These are phyloP conservation scores for Zele albiditarsus DNA, from an alignment of 2,888 invertebrate genomes.

Conservation along the genomic window DNA sequence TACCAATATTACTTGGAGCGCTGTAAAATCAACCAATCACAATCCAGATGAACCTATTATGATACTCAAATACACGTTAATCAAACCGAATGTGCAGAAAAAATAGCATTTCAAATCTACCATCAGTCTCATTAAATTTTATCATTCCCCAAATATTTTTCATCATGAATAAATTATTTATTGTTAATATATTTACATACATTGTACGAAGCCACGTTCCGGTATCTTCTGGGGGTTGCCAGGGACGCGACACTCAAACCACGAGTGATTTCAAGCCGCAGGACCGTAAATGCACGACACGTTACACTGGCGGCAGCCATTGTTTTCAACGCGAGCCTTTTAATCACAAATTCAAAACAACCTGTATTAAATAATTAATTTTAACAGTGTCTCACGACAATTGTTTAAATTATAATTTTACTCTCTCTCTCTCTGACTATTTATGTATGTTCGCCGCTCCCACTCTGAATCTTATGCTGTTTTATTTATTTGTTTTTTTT, in stretches of 20 bases:
- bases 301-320: constrained; percentile 66
- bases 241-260: constrained; percentile 62
- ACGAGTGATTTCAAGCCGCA: constrained; percentile 64
- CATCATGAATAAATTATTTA: not conserved
- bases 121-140: too few species aligned
- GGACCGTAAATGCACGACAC: constrained; percentile 61
- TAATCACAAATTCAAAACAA: constrained; percentile 35
- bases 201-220: constrained; percentile 59
- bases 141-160: not conserved
- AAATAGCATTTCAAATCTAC: not conserved
- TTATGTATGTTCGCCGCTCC: not conserved
- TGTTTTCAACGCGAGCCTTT: constrained; percentile 45
- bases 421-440: constrained; percentile 12
- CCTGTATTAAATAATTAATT: constrained; percentile 25
- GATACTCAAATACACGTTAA: not conserved
- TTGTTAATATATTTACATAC: constrained; percentile 1
- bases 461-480: too few species aligned
- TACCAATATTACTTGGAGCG: not conserved
- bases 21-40: constrained; percentile 16
- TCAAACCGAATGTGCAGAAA: not conserved
- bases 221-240: constrained; percentile 59
- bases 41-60: not conserved
- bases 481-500: not conserved
- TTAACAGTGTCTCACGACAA: not conserved
- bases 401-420: not conserved